Conservation (phyloP, 2,797 vertebrate genomes). For the Cephalopachus bancanus region DNA sequence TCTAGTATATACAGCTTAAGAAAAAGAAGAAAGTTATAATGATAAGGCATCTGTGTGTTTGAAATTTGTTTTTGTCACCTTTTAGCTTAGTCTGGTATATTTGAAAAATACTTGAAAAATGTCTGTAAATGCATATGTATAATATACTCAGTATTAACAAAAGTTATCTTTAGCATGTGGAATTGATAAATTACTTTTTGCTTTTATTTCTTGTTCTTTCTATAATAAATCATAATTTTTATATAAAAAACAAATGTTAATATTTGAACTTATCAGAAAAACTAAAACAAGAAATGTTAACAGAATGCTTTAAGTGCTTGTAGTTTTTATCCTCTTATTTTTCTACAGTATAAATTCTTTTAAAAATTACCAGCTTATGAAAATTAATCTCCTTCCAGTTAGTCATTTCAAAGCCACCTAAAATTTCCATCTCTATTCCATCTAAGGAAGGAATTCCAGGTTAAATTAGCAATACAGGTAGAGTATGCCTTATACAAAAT, state of each 20-base stretch:
- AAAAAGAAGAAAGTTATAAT: neutral
- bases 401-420: slow-evolving; percentile 44
- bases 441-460: neutral
- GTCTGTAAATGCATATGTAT: neutral
- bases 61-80: neutral
- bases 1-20: slow-evolving; percentile 16
- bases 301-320: neutral
- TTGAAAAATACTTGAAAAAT: slow-evolving; percentile 49
- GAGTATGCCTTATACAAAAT: neutral
- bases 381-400: neutral
- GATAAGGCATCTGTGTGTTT: neutral
- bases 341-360: neutral
- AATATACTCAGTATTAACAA: neutral
- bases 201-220: slow-evolving; percentile 25
- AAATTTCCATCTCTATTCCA: neutral
- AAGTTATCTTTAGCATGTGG: neutral
- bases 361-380: neutral
- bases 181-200: slow-evolving; percentile 2
- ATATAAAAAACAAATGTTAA: slow-evolving; percentile 29
- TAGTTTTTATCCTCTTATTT: slow-evolving; percentile 1
- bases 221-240: slow-evolving; percentile 10
- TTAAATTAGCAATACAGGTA: neutral
- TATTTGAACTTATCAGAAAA: slow-evolving; percentile 31
- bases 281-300: slow-evolving; percentile 9
- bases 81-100: slow-evolving; percentile 2